Evolutionary conservation across 2,888 invertebrate species (phyloP).

Genomic region (Athalia circularis): DNA sequence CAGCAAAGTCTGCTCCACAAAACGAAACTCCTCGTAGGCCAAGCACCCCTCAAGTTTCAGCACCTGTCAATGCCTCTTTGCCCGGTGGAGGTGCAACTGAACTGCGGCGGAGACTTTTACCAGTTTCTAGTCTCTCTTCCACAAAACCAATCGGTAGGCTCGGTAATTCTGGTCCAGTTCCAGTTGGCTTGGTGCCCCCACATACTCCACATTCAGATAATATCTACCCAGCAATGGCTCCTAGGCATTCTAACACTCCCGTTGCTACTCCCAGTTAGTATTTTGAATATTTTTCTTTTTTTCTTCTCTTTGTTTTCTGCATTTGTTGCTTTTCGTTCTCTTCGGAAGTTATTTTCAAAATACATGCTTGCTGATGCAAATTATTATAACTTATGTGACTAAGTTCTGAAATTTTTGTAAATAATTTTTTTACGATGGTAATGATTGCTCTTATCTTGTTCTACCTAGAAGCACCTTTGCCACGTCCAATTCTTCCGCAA

Average conservation of each 20-base stretch:
- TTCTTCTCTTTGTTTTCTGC: slow-evolving; percentile 31
- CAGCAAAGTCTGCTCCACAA: slow-evolving; percentile 47
- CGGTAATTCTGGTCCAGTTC: slow-evolving; percentile 51
- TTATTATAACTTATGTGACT: neutral
- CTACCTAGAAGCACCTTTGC: slow-evolving; percentile 73
- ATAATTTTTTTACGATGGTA: neutral
- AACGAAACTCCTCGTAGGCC: slow-evolving; percentile 58
- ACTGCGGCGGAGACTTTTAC: slow-evolving; percentile 64
- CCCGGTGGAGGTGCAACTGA: slow-evolving; percentile 58
- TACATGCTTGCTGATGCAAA: neutral
- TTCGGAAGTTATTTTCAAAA: neutral
- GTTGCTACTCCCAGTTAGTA: slow-evolving; percentile 61
- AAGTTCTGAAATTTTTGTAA: neutral
- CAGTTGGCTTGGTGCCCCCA: slow-evolving; percentile 56
- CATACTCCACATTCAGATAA: slow-evolving; percentile 55
- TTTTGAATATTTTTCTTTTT: slow-evolving; percentile 40
- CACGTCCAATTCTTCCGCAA: slow-evolving; percentile 83
- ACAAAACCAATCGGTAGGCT: slow-evolving; percentile 58
- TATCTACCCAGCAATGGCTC: slow-evolving; percentile 47
- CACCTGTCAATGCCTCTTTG: slow-evolving; percentile 30
- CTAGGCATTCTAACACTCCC: slow-evolving; percentile 61
- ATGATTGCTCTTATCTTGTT: neutral
- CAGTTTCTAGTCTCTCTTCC: slow-evolving; percentile 51
- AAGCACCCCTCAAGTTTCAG: slow-evolving; percentile 57
- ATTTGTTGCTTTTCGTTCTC: neutral